Conservation (phyloP, 2,888 invertebrate species). For the Eubasilissa splendida region DNA sequence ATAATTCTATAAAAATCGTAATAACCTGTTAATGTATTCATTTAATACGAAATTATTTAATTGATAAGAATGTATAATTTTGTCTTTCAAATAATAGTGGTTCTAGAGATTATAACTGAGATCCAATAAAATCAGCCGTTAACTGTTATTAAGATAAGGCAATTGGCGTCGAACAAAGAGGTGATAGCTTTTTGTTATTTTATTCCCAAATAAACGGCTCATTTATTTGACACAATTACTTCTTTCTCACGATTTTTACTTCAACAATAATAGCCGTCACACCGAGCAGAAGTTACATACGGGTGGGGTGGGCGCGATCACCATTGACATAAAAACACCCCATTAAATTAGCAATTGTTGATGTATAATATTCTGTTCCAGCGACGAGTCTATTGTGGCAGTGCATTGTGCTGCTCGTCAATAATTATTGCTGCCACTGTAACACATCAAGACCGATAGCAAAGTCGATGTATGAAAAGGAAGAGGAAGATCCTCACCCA, state of each 20-base stretch:
- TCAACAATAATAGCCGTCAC: slow-evolving; percentile 3
- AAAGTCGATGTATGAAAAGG: too few relatives aligned
- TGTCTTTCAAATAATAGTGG: too few relatives aligned
- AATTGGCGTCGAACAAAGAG: slow-evolving; percentile 37
- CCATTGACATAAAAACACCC: slow-evolving; percentile 35
- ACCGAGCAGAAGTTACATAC: slow-evolving; percentile 38
- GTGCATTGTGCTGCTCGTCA: not conserved
- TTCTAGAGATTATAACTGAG: not conserved
- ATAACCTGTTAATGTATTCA: too few relatives aligned
- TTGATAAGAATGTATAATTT: too few relatives aligned
- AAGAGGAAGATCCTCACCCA: too few relatives aligned
- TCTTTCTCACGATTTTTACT: slow-evolving; percentile 55
- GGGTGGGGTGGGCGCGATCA: slow-evolving; percentile 35
- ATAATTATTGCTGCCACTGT: not conserved
- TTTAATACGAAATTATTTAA: too few relatives aligned
- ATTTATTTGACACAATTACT: slow-evolving; percentile 49
- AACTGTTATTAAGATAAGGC: slow-evolving; percentile 36
- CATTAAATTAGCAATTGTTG: slow-evolving; percentile 29
- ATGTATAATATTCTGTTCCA: slow-evolving; percentile 9
- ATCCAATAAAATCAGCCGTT: not conserved
- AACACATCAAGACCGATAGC: too few relatives aligned
- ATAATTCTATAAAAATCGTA: too few relatives aligned
- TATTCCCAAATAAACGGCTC: slow-evolving; percentile 54
- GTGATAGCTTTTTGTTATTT: slow-evolving; percentile 45
- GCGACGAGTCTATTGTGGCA: slow-evolving; percentile 11